A percentile compares a stretch with the other conserved stretches of the same genome.
These are phyloP conservation scores for Molanna angustata DNA, from an alignment of 2,888 invertebrate species.

Conservation along the genomic window DNA sequence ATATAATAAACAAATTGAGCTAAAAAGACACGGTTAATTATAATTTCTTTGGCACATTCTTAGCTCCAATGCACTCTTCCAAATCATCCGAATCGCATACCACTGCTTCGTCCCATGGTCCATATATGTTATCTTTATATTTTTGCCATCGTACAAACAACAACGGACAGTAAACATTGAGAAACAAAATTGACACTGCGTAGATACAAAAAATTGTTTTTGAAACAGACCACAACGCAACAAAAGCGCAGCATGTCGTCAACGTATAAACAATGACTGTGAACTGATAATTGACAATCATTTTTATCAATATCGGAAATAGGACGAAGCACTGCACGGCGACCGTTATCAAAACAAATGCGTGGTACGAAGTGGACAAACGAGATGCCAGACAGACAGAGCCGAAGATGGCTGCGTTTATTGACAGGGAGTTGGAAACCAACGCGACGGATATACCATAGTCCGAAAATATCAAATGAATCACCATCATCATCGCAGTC, in stretches of 20 bases:
- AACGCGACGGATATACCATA: slow-evolving; percentile 86
- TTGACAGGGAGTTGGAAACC: slow-evolving; percentile 86
- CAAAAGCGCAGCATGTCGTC: slow-evolving; percentile 52
- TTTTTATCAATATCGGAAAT: slow-evolving; percentile 75
- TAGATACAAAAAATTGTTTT: slow-evolving; percentile 60
- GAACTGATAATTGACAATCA: slow-evolving; percentile 54
- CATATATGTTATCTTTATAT: slow-evolving; percentile 89
- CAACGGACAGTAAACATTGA: slow-evolving; percentile 71
- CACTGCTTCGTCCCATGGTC: slow-evolving; percentile 97
- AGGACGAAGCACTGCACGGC: slow-evolving; percentile 87
- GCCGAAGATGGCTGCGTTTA: slow-evolving; percentile 93
- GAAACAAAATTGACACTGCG: slow-evolving; percentile 56
- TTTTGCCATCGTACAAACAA: slow-evolving; percentile 74
- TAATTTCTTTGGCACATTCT: too few species aligned
- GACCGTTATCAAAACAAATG: slow-evolving; percentile 85
- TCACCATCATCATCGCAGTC: slow-evolving; percentile 80
- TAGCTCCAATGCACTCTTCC: slow-evolving; percentile 29
- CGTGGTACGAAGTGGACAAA: slow-evolving; percentile 79
- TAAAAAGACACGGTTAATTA: too few species aligned
- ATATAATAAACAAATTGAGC: too few species aligned
- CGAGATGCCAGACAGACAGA: slow-evolving; percentile 94
- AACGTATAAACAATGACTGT: slow-evolving; percentile 53
- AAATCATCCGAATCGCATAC: slow-evolving; percentile 62
- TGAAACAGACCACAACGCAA: slow-evolving; percentile 57
- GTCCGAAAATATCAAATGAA: slow-evolving; percentile 90